phyloP scores from a whole-genome alignment of 2,888 invertebrate species.

The Lacanobia wlatinum region DNA sequence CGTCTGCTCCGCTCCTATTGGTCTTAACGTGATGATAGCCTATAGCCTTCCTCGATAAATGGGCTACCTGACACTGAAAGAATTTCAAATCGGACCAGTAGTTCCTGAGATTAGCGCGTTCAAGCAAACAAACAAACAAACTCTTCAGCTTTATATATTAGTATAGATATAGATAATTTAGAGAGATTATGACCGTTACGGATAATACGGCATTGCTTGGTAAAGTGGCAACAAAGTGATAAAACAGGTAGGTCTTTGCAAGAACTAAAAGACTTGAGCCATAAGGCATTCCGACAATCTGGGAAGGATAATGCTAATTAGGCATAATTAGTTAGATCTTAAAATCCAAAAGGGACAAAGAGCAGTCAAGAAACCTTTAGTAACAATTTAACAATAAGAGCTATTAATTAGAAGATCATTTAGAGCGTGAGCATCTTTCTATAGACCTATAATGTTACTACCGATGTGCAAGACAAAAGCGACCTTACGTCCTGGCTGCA shows the following conservation, averaged over 20 bases:
- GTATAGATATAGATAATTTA: too few species aligned
- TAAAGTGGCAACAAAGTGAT: not conserved
- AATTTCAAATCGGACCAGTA: too few species aligned
- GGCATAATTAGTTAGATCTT: constrained; percentile 24
- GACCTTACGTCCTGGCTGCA: not conserved
- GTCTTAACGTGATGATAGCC: too few species aligned
- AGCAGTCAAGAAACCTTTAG: not conserved
- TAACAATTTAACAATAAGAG: constrained; percentile 20
- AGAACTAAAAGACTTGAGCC: not conserved
- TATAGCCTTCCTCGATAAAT: too few species aligned
- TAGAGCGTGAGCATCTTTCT: constrained; percentile 8
- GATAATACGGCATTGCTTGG: constrained; percentile 1
- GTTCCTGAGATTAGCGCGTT: too few species aligned
- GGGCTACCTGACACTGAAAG: too few species aligned
- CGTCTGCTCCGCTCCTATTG: too few species aligned
- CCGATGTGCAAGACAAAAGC: not conserved
- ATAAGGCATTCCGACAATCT: not conserved
- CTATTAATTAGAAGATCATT: constrained; percentile 23
- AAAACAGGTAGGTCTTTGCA: not conserved
- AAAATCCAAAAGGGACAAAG: constrained; percentile 20
- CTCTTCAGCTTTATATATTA: too few species aligned
- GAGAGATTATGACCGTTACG: not conserved
- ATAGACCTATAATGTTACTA: not conserved
- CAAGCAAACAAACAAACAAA: too few species aligned
- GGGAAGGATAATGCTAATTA: constrained; percentile 5